Base-by-base conservation (phyloP, 2,888 invertebrate genomes). In the Nephrocerus scutellatus region DNA sequence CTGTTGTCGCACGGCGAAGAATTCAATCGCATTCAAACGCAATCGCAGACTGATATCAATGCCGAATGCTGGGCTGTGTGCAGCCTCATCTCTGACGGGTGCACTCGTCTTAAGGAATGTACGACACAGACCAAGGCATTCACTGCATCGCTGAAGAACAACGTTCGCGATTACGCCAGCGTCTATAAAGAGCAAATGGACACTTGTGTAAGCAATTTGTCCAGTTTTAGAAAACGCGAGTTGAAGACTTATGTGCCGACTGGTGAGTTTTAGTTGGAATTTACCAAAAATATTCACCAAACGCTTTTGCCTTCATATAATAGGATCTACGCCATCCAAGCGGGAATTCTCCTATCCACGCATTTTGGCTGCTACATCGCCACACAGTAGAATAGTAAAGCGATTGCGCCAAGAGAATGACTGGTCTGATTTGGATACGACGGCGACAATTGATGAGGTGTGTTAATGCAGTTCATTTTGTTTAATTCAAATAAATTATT, bases 301-400 rank as follows among this genome's bases (percentile, higher is more conserved):
- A n/a, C n/a, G n/a, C n/a, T n/a, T n/a, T n/a, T n/a, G n/a, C n/a
- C n/a, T n/a, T n/a, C n/a, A n/a, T n/a, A n/a, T n/a, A n/a, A n/a
- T 48, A 82, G 84, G 84, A 15, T 57, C 70, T 30, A 88, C 88
- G 0, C 87, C 87, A 0, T 71, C 71, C 1, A 77, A 80, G 29
- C 70, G 69, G 34, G 72, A 76, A 25, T 85, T 77, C 62, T 58
- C 63, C 1, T 84, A 78, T 70, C 83, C 86, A 9, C 73, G 75
- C 23, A 47, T 58, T 10, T 62, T 87, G 52, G 74, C 71, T 1
- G 70, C 74, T 44, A 84, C 85, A 1, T 84, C 84, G 0, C 83
- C 84, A 0, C 82, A 82, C 57, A 75, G 75, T 14, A 65, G 75
- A 1, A 74, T 87, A 20, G 70, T 86, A 16, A 70, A 73, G 30